These are phyloP conservation scores for Coranthus polyacanthus DNA, from an alignment of 2,797 vertebrate genomes.

Conservation along the genomic window DNA sequence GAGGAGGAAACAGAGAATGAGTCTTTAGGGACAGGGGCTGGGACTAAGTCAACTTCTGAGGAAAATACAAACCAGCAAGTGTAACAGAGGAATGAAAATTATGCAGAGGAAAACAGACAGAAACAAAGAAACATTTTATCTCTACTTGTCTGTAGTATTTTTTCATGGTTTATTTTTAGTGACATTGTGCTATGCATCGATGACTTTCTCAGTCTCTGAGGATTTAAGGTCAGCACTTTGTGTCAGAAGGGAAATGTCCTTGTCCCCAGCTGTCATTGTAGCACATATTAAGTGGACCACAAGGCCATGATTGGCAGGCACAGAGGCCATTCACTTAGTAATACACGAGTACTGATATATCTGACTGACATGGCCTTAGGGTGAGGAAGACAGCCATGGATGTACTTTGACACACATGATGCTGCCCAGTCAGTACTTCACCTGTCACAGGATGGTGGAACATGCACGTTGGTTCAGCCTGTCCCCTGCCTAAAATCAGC, in stretches of 20 bases:
- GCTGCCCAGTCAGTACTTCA: neutral
- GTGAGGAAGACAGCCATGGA: neutral
- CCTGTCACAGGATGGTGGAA: slow-evolving; percentile 1
- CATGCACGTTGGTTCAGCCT: neutral
- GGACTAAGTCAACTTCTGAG: slow-evolving; percentile 25
- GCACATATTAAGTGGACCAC: slow-evolving; percentile 30
- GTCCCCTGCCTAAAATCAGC: neutral
- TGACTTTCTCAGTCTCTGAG: slow-evolving; percentile 41
- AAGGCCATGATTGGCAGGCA: slow-evolving; percentile 18
- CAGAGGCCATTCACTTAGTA: slow-evolving; percentile 30
- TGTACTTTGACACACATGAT: neutral
- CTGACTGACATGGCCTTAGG: slow-evolving; percentile 5
- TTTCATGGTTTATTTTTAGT: slow-evolving; percentile 33
- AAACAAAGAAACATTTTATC: neutral
- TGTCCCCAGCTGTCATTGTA: slow-evolving; percentile 44
- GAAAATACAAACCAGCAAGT: slow-evolving; percentile 16
- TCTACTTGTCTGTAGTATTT: slow-evolving; percentile 1
- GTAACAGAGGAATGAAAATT: neutral
- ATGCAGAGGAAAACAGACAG: neutral
- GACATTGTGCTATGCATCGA: slow-evolving; percentile 4
- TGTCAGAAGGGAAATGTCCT: slow-evolving; percentile 47
- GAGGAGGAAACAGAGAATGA: slow-evolving; percentile 4
- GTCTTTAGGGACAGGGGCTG: too few relatives aligned
- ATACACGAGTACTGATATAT: slow-evolving; percentile 27
- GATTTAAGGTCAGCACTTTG: slow-evolving; percentile 65